Base-by-base conservation (phyloP, 2,797 vertebrate genomes). In the Sternarchorhynchus goeldii region DNA sequence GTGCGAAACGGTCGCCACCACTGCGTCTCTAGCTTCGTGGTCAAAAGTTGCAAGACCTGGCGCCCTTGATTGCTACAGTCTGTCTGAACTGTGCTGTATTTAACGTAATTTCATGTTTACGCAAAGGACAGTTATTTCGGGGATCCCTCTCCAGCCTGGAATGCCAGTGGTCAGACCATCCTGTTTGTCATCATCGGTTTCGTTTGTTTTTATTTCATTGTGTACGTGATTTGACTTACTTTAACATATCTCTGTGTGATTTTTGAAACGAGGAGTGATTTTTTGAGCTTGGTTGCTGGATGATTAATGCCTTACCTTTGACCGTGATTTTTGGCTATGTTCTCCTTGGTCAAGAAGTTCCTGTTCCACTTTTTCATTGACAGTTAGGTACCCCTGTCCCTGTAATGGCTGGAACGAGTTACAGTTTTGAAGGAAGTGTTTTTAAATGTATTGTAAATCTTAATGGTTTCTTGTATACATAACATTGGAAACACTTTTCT, bases 41-140 rank as follows among this genome's bases (percentile, higher is more conserved):
- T 79, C 60, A 58, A n/a, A 67, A 67, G 77, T 77, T 67, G 81
- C 75, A 57, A 58, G 64, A 53, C 21, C 20, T 76, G 75, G 75
- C 75, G 64, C 75, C 75, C 64, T 64, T 69, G 75, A 69, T 60
- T 77, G 65, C 73, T 67, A 58, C 67, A 39, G 66, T 39, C 77
- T 72, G 77, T 80, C 81, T 83, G 63, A 64, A 64, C 73, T 56
- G 69, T 65, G 77, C 81, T 80, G 77, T 73, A 73, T 72, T 83
- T 69, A 69, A 79, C 74, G 77, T 80, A 83, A 80, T 83, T 83
- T 74, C 77, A 83, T 83, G 81, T 83, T 83, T 80, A 83, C 76
- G 63, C 36, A 55, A 56, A 77, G 66, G 73, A 14, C 56, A 77
- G 81, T 80, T 83, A 83, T 80, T 80, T 69, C 55, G 75, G 75